phyloP scores from a whole-genome alignment of 2,888 invertebrate genomes.

The Sphinx pinastri region DNA sequence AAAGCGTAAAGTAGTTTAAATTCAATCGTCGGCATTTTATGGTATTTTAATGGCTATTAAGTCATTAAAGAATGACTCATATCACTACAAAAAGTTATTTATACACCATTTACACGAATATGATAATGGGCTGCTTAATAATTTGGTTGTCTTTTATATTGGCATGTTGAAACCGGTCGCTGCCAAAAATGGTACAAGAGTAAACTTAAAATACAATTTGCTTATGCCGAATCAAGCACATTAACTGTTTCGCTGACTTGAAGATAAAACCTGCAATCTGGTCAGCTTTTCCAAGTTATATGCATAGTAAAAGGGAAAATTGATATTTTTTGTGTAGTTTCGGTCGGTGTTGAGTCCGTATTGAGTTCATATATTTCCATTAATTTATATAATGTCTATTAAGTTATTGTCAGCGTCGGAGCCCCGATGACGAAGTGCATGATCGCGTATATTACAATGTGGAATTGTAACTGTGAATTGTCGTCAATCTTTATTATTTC shows the following conservation, averaged over 20 bases:
- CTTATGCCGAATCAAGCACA: neutral
- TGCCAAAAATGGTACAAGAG: neutral
- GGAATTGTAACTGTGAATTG: no score
- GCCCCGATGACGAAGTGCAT: no score
- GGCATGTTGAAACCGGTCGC: neutral
- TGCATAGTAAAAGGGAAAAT: no score
- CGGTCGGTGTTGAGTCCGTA: no score
- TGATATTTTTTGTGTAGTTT: no score
- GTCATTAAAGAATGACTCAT: constrained; percentile 4
- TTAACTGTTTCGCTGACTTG: neutral
- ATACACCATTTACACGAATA: constrained; percentile 1
- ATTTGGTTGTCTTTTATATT: neutral
- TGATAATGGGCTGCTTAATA: constrained; percentile 7
- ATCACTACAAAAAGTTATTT: constrained; percentile 2
- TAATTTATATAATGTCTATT: no score
- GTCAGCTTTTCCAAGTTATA: no score
- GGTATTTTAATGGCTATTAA: constrained; percentile 4
- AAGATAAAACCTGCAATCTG: no score
- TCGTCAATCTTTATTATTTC: no score
- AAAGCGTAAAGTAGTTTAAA: neutral
- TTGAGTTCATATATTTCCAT: no score
- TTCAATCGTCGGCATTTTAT: neutral
- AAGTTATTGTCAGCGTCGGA: no score
- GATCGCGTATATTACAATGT: no score
- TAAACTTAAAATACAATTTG: neutral